A percentile compares a stretch with the other conserved stretches of the same genome.
Evolutionary conservation across 2,113 vertebrate genomes (phyloP).

Genomic region (Mirza zaza): DNA sequence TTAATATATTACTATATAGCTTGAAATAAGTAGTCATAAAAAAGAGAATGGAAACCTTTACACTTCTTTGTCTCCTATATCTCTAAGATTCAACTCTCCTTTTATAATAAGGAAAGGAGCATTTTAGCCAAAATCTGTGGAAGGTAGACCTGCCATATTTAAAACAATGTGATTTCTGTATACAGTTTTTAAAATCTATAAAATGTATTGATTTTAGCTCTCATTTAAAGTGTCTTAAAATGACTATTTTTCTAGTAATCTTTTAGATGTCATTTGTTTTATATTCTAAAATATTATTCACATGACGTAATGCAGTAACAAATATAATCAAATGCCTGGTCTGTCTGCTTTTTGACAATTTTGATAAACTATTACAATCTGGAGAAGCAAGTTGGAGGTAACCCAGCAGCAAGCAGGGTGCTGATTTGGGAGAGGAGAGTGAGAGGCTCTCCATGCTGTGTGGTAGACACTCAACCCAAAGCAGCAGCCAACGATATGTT

Average conservation of each 20-base stretch:
- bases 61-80: conserved; percentile 28
- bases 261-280: conserved; percentile 50
- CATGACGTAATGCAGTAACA: conserved; percentile 50
- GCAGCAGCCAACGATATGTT: conserved; percentile 91
- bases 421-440: not conserved
- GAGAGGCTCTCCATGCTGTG: not conserved
- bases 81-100: not conserved
- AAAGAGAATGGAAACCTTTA: not conserved
- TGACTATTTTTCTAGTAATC: conserved; percentile 62
- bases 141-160: not conserved
- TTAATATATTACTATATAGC: not conserved
- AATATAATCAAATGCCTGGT: conserved; percentile 31
- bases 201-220: conserved; percentile 51
- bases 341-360: conserved; percentile 59
- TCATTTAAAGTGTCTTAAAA: conserved; percentile 78
- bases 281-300: conserved; percentile 64
- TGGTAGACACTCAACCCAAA: conserved; percentile 88
- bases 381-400: not conserved
- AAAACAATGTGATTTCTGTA: conserved; percentile 62
- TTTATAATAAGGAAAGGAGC: not conserved
- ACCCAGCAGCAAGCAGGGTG: not conserved
- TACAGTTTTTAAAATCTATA: conserved; percentile 55
- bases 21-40: not conserved
- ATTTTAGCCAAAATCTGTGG: not conserved
- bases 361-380: conserved; percentile 80